Conservation (phyloP, 2,113 vertebrate genomes). For the Diadophis punctatus region DNA sequence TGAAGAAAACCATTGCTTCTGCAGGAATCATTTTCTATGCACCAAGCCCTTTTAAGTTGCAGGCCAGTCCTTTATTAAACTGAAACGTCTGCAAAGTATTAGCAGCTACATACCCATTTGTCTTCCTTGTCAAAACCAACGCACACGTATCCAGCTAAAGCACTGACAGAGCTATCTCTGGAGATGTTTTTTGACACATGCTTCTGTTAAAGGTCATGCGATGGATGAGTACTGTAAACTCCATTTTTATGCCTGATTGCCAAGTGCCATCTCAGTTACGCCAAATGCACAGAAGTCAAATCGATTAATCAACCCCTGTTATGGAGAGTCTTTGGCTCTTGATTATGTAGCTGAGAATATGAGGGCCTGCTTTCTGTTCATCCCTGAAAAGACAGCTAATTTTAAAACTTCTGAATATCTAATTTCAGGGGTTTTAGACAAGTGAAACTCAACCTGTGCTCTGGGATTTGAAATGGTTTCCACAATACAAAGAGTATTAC, state of each 20-base stretch:
- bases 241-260: slow-evolving; percentile 19
- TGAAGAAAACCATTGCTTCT: neutral
- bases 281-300: slow-evolving; percentile 13
- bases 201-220: slow-evolving; percentile 11
- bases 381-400: slow-evolving; percentile 7
- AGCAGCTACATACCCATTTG: neutral
- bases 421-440: slow-evolving; percentile 24
- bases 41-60: neutral
- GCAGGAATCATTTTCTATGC: neutral
- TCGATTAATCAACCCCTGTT: neutral
- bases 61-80: neutral
- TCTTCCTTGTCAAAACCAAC: neutral
- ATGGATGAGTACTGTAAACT: slow-evolving; percentile 2
- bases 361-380: slow-evolving; percentile 7
- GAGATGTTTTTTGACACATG: slow-evolving; percentile 11
- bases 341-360: slow-evolving; percentile 6
- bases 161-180: neutral
- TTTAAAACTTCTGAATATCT: slow-evolving; percentile 19
- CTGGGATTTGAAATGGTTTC: slow-evolving; percentile 28
- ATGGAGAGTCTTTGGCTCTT: slow-evolving; percentile 14
- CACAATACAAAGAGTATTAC: slow-evolving; percentile 20
- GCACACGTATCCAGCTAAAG: slow-evolving; percentile 7
- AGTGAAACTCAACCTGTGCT: slow-evolving; percentile 19
- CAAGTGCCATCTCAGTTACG: neutral
- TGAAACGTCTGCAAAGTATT: slow-evolving; percentile 10